Evolutionary conservation across 1,140 invertebrate species (phyloP).

Genomic region (Drosophila lacertosa): DNA sequence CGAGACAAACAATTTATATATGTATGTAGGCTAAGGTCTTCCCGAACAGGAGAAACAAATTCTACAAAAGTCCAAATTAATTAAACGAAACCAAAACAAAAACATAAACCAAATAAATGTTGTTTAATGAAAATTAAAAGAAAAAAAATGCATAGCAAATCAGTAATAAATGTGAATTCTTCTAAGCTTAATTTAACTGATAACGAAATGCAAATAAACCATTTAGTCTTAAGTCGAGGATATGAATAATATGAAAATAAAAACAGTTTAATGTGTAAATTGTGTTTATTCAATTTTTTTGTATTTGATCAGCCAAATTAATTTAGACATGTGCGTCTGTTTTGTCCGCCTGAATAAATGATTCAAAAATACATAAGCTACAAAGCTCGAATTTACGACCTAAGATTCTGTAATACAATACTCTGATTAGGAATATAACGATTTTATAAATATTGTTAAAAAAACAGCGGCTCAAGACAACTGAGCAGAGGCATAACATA

Average conservation of each 20-base stretch:
- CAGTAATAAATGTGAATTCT: slow-evolving; percentile 69
- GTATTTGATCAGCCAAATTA: too few species aligned
- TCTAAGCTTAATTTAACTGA: slow-evolving; percentile 72
- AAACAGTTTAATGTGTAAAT: slow-evolving; percentile 72
- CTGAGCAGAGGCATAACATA: too few species aligned
- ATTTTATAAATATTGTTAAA: too few species aligned
- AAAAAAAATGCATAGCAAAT: slow-evolving; percentile 45
- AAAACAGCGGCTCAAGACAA: too few species aligned
- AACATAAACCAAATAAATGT: slow-evolving; percentile 27
- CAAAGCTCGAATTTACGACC: too few species aligned
- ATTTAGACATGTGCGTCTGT: too few species aligned
- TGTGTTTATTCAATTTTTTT: too few species aligned
- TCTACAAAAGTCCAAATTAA: slow-evolving; percentile 78
- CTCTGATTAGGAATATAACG: too few species aligned
- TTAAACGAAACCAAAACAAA: slow-evolving; percentile 34
- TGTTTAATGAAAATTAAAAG: slow-evolving; percentile 39
- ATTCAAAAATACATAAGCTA: too few species aligned
- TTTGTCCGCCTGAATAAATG: too few species aligned
- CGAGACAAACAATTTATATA: slow-evolving; percentile 46
- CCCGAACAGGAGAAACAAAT: slow-evolving; percentile 36
- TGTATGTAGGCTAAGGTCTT: slow-evolving; percentile 50
- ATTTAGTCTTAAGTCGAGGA: slow-evolving; percentile 67
- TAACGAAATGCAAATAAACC: slow-evolving; percentile 42
- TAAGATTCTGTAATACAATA: too few species aligned
- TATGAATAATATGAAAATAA: slow-evolving; percentile 74